Conservation (phyloP, 2,888 invertebrate species). For the Thymelicus sylvestris region DNA sequence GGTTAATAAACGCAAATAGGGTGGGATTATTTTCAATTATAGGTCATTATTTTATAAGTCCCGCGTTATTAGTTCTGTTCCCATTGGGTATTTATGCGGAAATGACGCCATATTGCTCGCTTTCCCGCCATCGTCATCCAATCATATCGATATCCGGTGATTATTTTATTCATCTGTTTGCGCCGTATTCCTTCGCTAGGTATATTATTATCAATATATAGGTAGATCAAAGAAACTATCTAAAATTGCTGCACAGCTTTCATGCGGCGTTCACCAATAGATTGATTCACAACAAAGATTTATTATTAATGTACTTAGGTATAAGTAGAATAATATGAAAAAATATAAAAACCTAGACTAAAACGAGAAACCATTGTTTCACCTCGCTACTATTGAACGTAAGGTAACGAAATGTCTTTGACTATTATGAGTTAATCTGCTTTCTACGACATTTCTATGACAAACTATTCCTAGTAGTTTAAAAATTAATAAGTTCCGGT, state of each 20-base stretch:
- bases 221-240: too few species aligned
- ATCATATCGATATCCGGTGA: constrained; percentile 71
- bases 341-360: too few species aligned
- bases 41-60: constrained; percentile 53
- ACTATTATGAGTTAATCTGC: background rate
- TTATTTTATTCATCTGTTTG: constrained; percentile 21
- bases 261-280: too few species aligned
- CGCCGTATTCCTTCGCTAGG: background rate
- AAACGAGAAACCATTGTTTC: too few species aligned
- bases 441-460: background rate
- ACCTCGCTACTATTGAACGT: too few species aligned
- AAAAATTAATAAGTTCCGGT: constrained; percentile 14
- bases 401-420: too few species aligned
- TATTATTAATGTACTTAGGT: too few species aligned
- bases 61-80: constrained; percentile 60
- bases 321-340: too few species aligned
- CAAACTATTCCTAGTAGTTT: background rate
- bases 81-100: constrained; percentile 58
- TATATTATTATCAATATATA: too few species aligned
- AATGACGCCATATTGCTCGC: constrained; percentile 71
- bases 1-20: background rate
- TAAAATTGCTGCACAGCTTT: too few species aligned
- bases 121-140: constrained; percentile 70
- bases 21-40: constrained; percentile 48
- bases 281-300: too few species aligned